Conservation (phyloP, 2,113 vertebrate species). For the Pampusana beccarii region DNA sequence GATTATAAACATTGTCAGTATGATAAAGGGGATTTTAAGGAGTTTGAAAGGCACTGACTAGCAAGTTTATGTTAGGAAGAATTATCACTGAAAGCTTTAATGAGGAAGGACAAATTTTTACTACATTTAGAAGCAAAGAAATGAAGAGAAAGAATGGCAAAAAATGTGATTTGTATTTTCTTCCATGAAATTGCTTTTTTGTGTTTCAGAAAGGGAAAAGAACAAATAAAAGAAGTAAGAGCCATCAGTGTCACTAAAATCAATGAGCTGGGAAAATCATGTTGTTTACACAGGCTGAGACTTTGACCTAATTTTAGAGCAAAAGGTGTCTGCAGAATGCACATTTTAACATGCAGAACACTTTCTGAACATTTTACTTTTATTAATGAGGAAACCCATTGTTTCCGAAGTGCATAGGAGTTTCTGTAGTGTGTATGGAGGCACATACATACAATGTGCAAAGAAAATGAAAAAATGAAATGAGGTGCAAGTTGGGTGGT, state of each 20-base stretch:
- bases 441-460: background rate
- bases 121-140: background rate
- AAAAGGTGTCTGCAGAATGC: background rate
- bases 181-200: background rate
- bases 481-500: background rate
- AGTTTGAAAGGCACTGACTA: background rate
- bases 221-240: background rate
- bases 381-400: background rate
- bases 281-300: background rate
- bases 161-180: background rate
- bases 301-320: slow-evolving; percentile 2
- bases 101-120: background rate
- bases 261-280: background rate
- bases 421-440: background rate
- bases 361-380: background rate
- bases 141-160: background rate
- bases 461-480: background rate
- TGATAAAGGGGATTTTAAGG: background rate
- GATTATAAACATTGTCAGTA: background rate
- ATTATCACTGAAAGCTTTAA: background rate
- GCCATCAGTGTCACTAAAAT: background rate
- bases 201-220: background rate
- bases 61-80: background rate
- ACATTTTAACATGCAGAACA: background rate
- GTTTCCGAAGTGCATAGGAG: background rate